Evolutionary conservation across 2,888 invertebrate species (phyloP).

Genomic region (Leistus spinibarbis): DNA sequence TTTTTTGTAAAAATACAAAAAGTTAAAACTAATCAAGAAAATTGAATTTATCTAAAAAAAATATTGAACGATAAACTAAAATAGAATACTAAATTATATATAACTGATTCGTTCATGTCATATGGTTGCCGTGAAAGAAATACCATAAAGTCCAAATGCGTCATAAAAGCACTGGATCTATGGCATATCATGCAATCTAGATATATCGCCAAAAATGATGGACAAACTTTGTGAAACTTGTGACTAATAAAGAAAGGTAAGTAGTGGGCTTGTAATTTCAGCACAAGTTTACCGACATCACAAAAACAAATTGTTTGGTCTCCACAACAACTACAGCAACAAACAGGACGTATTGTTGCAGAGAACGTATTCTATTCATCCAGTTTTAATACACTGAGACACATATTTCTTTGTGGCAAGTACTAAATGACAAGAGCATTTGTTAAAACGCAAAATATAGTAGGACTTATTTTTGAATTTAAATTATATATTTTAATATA

Average conservation of each 20-base stretch:
- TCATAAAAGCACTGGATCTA: constrained; percentile 25
- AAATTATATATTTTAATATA: no score
- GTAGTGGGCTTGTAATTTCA: not conserved
- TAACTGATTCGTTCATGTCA: constrained; percentile 30
- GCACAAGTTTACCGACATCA: not conserved
- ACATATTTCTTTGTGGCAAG: not conserved
- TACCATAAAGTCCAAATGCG: constrained; percentile 12
- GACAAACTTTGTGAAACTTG: constrained; percentile 23
- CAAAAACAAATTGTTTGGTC: not conserved
- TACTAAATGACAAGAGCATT: not conserved
- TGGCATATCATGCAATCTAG: constrained; percentile 26
- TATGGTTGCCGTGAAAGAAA: constrained; percentile 19
- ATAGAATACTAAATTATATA: not conserved
- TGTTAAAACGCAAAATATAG: no score
- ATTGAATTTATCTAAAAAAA: not conserved
- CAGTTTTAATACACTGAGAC: not conserved
- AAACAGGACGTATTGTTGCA: not conserved
- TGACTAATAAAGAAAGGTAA: not conserved
- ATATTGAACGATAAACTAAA: not conserved
- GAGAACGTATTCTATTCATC: not conserved
- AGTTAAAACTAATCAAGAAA: not conserved
- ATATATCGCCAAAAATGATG: constrained; percentile 27
- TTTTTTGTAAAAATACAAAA: not conserved
- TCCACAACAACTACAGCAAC: not conserved
- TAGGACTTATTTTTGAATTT: no score